Evolutionary conservation across 2,888 invertebrate species (phyloP).

Genomic region (Aradus depressus): DNA sequence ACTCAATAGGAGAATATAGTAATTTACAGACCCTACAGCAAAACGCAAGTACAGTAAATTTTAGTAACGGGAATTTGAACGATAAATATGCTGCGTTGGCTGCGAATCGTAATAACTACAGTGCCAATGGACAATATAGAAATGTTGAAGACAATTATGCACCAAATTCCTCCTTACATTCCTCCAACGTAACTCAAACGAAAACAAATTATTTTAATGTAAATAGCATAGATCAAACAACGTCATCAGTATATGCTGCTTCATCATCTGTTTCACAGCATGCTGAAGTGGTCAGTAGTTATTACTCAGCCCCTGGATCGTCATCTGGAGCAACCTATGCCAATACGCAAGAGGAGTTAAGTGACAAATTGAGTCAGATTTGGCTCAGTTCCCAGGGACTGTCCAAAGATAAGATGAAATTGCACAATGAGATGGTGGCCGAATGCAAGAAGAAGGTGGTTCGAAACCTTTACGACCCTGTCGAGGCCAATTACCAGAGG

Average conservation of each 20-base stretch:
- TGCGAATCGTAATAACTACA: no score
- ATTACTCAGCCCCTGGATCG: no score
- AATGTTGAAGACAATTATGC: conserved; percentile 4
- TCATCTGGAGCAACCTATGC: conserved; percentile 18
- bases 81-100: conserved; percentile 10
- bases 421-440: conserved; percentile 22
- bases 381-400: conserved; percentile 20
- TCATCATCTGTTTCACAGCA: no score
- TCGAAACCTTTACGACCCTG: conserved; percentile 22
- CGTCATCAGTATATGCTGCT: no score
- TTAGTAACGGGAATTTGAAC: background rate
- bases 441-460: conserved; percentile 19
- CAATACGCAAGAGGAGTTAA: conserved; percentile 20
- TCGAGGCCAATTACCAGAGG: conserved; percentile 25
- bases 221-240: no score
- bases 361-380: conserved; percentile 22
- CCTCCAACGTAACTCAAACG: no score
- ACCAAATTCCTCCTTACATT: no score
- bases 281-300: no score
- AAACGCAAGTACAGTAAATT: background rate
- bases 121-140: no score
- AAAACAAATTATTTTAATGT: no score
- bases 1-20: background rate
- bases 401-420: conserved; percentile 16
- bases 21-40: background rate